phyloP scores from a whole-genome alignment of 2,797 vertebrate genomes.

The Arctocebus calabarensis region DNA sequence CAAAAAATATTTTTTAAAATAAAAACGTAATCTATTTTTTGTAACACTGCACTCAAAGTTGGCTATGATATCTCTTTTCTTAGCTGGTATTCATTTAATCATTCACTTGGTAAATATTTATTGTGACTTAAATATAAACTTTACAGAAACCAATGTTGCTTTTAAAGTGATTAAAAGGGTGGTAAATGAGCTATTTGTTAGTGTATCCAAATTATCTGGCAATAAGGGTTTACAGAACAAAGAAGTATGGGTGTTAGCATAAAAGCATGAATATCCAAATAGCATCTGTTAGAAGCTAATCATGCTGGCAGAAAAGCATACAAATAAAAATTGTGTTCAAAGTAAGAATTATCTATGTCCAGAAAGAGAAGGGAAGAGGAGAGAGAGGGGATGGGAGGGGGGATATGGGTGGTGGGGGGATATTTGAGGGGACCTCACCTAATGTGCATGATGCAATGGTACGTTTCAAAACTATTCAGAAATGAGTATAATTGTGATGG shows the following conservation, averaged over 20 bases:
- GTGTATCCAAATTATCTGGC: background rate
- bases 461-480: no score
- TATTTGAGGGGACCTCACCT: no score
- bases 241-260: background rate
- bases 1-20: background rate
- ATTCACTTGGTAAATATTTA: slow-evolving; percentile 8
- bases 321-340: no score
- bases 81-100: background rate
- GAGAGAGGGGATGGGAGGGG: no score
- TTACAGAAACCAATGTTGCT: slow-evolving; percentile 1
- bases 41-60: background rate
- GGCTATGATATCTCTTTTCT: background rate
- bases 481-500: no score
- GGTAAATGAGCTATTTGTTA: background rate
- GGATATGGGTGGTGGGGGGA: no score
- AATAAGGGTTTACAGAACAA: background rate
- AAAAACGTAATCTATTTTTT: background rate
- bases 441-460: no score
- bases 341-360: slow-evolving; percentile 56
- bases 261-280: slow-evolving; percentile 4
- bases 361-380: no score
- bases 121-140: background rate
- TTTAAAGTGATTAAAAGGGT: background rate
- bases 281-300: background rate
- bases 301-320: no score